Evolutionary conservation across 1,140 invertebrate genomes (phyloP).

Genomic region (Papilio polytes): DNA sequence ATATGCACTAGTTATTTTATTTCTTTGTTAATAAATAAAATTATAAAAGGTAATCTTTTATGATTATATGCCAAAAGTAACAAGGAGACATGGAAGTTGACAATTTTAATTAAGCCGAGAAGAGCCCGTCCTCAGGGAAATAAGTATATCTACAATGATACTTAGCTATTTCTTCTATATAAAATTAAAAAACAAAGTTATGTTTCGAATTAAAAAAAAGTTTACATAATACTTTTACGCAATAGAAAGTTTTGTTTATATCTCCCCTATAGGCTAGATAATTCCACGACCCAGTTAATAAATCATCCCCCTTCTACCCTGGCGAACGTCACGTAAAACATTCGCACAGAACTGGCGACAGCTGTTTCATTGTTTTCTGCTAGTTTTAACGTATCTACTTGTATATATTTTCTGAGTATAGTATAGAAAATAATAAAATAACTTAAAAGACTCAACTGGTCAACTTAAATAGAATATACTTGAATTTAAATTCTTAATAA

Average conservation of each 20-base stretch:
- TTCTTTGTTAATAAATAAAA: background rate
- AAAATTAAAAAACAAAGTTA: background rate
- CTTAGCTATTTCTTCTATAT: background rate
- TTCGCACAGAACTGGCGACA: background rate
- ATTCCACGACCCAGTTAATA: background rate
- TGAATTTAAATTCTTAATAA: no score
- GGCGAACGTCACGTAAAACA: background rate
- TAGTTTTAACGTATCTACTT: background rate
- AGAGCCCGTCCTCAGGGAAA: background rate
- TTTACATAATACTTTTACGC: background rate
- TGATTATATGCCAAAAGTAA: background rate
- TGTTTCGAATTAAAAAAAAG: background rate
- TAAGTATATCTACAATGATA: background rate
- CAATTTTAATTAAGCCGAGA: conserved; percentile 15
- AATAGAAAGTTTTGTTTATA: background rate
- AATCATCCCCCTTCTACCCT: background rate
- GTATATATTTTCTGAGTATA: background rate
- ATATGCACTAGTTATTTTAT: background rate
- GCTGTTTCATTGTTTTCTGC: background rate
- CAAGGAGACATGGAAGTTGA: background rate
- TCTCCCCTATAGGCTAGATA: background rate
- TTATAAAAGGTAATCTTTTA: background rate
- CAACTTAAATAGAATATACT: no score
- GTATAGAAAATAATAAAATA: background rate
- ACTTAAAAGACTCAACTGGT: background rate